A percentile compares a stretch with the other conserved stretches of the same genome.
Conservation (phyloP, 2,113 vertebrate genomes). For the Myiagra hebetior region DNA sequence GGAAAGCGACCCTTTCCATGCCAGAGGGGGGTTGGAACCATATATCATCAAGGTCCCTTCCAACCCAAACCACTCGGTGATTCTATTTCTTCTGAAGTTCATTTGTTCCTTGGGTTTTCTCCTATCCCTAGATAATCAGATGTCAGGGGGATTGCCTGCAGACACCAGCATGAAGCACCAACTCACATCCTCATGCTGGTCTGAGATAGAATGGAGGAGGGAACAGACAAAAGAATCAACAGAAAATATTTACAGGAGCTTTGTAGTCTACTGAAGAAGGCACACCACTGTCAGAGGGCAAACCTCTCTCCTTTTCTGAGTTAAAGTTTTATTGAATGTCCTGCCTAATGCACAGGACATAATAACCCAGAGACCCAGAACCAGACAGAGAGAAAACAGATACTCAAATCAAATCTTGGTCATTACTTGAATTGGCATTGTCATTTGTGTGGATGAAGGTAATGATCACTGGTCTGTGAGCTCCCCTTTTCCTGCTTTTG, state of each 20-base stretch:
- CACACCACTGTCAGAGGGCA: background rate
- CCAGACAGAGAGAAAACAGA: background rate
- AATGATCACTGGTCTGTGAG: background rate
- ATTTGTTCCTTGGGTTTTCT: background rate
- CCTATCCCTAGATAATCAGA: background rate
- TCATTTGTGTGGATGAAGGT: background rate
- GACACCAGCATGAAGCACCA: background rate
- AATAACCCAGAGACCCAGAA: background rate
- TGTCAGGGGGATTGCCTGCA: background rate
- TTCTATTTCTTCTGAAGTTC: background rate
- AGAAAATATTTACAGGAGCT: background rate
- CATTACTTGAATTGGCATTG: background rate
- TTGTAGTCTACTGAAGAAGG: background rate
- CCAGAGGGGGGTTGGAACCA: background rate
- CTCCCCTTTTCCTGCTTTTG: background rate
- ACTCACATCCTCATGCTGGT: background rate
- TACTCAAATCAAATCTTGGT: background rate
- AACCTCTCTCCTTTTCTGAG: fast-evolving
- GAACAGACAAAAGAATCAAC: background rate
- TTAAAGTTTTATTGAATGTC: background rate
- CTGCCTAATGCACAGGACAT: background rate
- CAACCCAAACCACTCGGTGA: background rate
- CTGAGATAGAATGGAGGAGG: background rate
- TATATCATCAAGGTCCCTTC: background rate
- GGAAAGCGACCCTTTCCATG: background rate